Base-by-base conservation (phyloP, 2,888 invertebrate species). In the Parnassius apollo region DNA sequence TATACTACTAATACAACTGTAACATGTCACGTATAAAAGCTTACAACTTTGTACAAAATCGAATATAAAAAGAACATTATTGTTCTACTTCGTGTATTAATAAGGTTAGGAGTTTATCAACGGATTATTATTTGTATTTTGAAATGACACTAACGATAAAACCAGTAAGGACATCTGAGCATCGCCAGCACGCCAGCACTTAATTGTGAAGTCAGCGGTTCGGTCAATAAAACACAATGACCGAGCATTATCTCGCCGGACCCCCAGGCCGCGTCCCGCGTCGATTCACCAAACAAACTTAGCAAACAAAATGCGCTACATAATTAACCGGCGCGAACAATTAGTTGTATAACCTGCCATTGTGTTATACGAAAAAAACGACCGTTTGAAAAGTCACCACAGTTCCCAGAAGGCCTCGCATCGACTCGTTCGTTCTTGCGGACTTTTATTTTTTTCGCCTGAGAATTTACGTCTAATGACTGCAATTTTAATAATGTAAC, bases 301-400 rank as follows among this genome's bases (percentile, higher is more conserved):
- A 69, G 72, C 81, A 82, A 86, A 84, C 80, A 84, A 78, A 83
- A 77, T 81, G 70, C 74, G 74, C 75, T 81, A 82, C 80, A 86
- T 86, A 86, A 88, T 87, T 86, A 88, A 82, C 81, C 80, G 80
- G 69, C 69, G 73, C 70, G 68, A 72, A 75, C 75, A 86, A 87
- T 88, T 88, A 87, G 84, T 86, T 88, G 86, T 86, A 82, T 85
- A 86, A 85, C 83, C 81, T 79, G 80, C 81, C 76, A 82, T 85
- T 85, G 86, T 88, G 85, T 83, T 57, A 45, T 13, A 46, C 80
- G 82, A 77, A 75, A 78, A 80, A 80, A 77, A 80, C 77, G 77
- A 66, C 69, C 69, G 66, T 69, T 72, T 68, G 66, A 68, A 69
- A 78, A 72, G 74, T 72, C 74, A 73, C 73, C 75, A 75, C 75